These are phyloP conservation scores for Drosophila anceps DNA, from an alignment of 2,888 invertebrate species.

Conservation along the genomic window DNA sequence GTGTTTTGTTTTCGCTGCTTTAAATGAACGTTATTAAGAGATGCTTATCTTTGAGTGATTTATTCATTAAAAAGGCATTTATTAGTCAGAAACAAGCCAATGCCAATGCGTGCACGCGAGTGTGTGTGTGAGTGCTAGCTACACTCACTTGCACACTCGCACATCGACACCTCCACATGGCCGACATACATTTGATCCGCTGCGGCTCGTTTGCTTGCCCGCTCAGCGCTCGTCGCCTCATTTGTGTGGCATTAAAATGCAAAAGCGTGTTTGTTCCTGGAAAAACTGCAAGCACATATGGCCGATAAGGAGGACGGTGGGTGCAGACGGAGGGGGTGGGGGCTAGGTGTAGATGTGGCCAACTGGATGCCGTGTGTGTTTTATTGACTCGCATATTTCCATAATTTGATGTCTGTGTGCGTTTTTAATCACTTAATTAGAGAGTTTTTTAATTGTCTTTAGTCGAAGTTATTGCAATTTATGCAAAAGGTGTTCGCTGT, in stretches of 20 bases:
- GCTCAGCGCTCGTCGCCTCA: constrained; percentile 66
- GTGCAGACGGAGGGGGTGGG: constrained; percentile 1
- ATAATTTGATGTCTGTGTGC: constrained; percentile 63
- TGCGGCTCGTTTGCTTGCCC: constrained; percentile 52
- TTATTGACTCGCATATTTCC: constrained; percentile 73
- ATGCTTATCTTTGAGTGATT: constrained; percentile 85
- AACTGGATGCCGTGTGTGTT: constrained; percentile 50
- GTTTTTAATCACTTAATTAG: constrained; percentile 82
- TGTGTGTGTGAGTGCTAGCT: constrained; percentile 48
- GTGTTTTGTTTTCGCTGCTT: constrained; percentile 79
- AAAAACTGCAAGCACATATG: constrained; percentile 66
- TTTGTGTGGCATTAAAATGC: constrained; percentile 80
- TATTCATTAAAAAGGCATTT: constrained; percentile 85
- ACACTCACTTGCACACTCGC: constrained; percentile 57
- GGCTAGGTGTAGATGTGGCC: constrained; percentile 29
- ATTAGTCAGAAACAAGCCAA: constrained; percentile 83
- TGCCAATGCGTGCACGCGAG: constrained; percentile 35
- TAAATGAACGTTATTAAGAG: constrained; percentile 85
- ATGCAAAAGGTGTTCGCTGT: constrained; percentile 61
- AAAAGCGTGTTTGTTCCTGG: constrained; percentile 83
- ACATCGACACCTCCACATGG: constrained; percentile 55
- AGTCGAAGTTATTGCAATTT: constrained; percentile 57
- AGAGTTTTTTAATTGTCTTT: constrained; percentile 70
- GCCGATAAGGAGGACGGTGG: constrained; percentile 15
- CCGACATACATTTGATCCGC: constrained; percentile 52